Evolutionary conservation across 2,888 invertebrate genomes (phyloP).

Genomic region (Holacanthella duospinosa): DNA sequence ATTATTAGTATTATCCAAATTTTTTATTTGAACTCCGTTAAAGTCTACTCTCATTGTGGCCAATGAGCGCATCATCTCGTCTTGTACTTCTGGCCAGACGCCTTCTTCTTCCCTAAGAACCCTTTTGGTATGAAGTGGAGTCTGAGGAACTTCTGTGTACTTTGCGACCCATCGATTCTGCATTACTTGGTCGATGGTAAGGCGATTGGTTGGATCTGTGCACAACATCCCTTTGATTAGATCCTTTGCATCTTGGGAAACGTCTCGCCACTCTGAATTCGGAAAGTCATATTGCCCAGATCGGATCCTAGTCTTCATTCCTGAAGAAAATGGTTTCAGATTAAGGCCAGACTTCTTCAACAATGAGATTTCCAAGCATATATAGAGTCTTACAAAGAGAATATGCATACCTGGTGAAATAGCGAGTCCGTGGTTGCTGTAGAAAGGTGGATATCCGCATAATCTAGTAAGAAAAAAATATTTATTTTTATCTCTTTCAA

Average conservation of each 20-base stretch:
- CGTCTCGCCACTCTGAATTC: conserved; percentile 87
- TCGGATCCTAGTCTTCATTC: conserved; percentile 94
- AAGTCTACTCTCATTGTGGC: conserved; percentile 98
- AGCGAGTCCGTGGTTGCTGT: conserved; percentile 91
- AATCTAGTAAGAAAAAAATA: conserved; percentile 43
- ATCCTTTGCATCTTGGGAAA: conserved; percentile 88
- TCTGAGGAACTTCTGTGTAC: conserved; percentile 82
- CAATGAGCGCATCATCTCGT: conserved; percentile 95
- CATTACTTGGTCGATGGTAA: conserved; percentile 84
- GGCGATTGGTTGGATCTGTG: conserved; percentile 80
- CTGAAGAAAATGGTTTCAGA: too few species aligned
- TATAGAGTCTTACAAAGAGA: too few species aligned
- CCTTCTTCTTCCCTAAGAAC: conserved; percentile 83
- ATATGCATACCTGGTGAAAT: conserved; percentile 72
- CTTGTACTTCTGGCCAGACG: conserved; percentile 94
- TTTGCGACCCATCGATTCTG: conserved; percentile 73
- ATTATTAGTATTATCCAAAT: conserved; percentile 84
- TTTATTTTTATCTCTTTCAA: too few species aligned
- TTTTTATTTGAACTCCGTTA: conserved; percentile 88
- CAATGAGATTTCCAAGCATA: too few species aligned
- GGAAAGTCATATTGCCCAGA: conserved; percentile 97
- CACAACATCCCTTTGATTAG: conserved; percentile 87
- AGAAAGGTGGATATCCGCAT: conserved; percentile 99
- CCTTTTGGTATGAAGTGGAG: conserved; percentile 81
- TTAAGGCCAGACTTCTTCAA: too few species aligned